phyloP scores from a whole-genome alignment of 64 coral and sea anemone species.

The Montipora cactus region DNA sequence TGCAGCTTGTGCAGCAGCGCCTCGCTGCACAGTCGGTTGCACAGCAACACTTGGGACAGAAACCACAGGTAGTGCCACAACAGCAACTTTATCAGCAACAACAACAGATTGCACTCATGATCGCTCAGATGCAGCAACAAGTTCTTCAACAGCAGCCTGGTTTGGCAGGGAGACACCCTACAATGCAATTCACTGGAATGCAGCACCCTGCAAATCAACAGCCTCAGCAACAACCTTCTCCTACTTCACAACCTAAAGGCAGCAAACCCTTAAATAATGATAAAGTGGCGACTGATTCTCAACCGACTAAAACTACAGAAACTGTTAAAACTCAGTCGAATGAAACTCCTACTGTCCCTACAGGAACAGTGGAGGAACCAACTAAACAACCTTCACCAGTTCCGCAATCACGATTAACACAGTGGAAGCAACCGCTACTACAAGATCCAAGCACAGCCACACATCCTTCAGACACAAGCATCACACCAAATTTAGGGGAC shows the following conservation, averaged over 20 bases:
- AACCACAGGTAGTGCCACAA: conserved; percentile 67
- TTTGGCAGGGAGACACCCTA: conserved; percentile 39
- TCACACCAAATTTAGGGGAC: conserved; percentile 44
- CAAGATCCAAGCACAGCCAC: conserved; percentile 66
- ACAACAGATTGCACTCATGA: conserved; percentile 95
- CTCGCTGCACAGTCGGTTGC: conserved; percentile 82
- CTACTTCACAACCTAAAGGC: conserved; percentile 50
- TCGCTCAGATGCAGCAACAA: conserved; percentile 94
- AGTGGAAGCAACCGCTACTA: conserved; percentile 90
- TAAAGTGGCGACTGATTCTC: conserved; percentile 29
- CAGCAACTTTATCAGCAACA: conserved; percentile 94
- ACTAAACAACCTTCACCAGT: conserved; percentile 79
- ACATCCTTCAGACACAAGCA: conserved; percentile 56
- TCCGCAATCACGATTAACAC: conserved; percentile 83
- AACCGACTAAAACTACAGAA: conserved; percentile 61
- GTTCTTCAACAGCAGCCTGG: conserved; percentile 85
- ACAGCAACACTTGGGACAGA: conserved; percentile 82
- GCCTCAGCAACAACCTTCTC: conserved; percentile 47
- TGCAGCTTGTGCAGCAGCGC: conserved; percentile 90
- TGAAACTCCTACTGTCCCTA: conserved; percentile 16
- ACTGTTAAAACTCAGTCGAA: conserved; percentile 6
- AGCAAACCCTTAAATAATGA: conserved; percentile 60
- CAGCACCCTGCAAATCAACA: conserved; percentile 37
- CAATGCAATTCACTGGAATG: neutral
- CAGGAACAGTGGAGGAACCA: conserved; percentile 64